Conservation (phyloP, 2,797 vertebrate genomes). For the Euthynnus affinis region DNA sequence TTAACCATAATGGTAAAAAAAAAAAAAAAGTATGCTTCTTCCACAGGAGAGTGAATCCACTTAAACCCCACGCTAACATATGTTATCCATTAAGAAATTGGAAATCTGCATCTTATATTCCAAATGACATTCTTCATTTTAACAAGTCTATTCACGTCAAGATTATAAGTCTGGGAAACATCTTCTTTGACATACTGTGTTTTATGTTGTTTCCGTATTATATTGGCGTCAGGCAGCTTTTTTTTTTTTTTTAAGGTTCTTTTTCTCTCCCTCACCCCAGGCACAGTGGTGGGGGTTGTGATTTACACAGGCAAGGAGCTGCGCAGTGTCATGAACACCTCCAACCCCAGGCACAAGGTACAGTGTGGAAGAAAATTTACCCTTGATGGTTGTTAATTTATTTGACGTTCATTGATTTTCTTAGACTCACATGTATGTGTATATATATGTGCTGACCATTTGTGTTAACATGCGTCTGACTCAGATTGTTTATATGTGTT, state of each 20-base stretch:
- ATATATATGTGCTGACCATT: background rate
- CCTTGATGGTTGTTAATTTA: background rate
- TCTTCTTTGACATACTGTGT: constrained; percentile 58
- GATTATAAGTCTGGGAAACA: constrained; percentile 69
- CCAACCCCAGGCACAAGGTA: constrained; percentile 98
- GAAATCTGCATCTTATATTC: constrained; percentile 49
- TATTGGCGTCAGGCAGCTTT: constrained; percentile 39
- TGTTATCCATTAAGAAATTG: constrained; percentile 65
- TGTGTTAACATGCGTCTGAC: background rate
- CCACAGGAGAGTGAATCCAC: constrained; percentile 30
- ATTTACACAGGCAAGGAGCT: constrained; percentile 98
- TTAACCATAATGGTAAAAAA: constrained; percentile 15
- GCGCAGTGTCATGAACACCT: constrained; percentile 98
- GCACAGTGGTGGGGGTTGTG: constrained; percentile 96
- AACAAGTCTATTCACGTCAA: constrained; percentile 61
- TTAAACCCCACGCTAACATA: constrained; percentile 36
- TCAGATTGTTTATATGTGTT: constrained; percentile 18
- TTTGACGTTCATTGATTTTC: background rate
- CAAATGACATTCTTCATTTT: constrained; percentile 65
- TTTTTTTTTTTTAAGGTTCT: no score
- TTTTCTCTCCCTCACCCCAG: constrained; percentile 73
- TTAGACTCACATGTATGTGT: background rate
- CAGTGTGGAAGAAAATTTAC: constrained; percentile 17
- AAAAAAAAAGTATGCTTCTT: constrained; percentile 19
- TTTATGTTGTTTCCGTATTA: constrained; percentile 64